Base-by-base conservation (phyloP, 1,140 invertebrate genomes). In the Harpegnathos saltator region DNA sequence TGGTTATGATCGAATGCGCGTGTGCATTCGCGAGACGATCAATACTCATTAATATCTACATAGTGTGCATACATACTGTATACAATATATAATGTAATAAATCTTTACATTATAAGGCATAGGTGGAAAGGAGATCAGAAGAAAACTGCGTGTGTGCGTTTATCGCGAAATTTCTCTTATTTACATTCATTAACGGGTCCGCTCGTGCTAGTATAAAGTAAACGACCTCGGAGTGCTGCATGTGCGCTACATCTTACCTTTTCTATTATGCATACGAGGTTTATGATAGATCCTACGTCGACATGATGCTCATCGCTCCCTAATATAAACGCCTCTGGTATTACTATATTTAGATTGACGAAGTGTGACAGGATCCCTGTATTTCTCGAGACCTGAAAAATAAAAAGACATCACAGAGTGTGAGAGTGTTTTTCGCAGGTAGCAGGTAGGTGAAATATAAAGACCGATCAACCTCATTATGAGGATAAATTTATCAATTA, bases 251-350 rank as follows among this genome's bases (percentile, higher is more conserved):
- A 38, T 72, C 95, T 96, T 94, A 98, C 98, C 96, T 98, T 98
- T 94, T 98, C 97, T 93, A 98, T 98, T 90, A 98, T 97, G 95
- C 98, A 98, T 89, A 98, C 97, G 89, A 98, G 96, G 94, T 97
- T 97, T 93, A 98, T 98, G 89, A 98, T 97, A 93, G 97, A 98
- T 83, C 97, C 97, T 89, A 97, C 96, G 91, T 98, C 97, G 59
- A 98, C 97, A 94, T 98, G 97, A 91, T 98, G 97, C 90, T 98
- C 98, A 52, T 97, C 97, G 81, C 96, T 97, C 48, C 97, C 97
- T 90, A 98, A 95, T 91, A 98, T 98, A 92, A 97, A 97, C 59
- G 97, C 98, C 93, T 98, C 97, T 11, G 98, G 98, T 86, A 98
- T 96, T 83, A 98, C 97, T 84, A 98, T 97, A 94, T 97, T 96